phyloP scores from a whole-genome alignment of 2,113 vertebrate species.

The Electrona antarctica region DNA sequence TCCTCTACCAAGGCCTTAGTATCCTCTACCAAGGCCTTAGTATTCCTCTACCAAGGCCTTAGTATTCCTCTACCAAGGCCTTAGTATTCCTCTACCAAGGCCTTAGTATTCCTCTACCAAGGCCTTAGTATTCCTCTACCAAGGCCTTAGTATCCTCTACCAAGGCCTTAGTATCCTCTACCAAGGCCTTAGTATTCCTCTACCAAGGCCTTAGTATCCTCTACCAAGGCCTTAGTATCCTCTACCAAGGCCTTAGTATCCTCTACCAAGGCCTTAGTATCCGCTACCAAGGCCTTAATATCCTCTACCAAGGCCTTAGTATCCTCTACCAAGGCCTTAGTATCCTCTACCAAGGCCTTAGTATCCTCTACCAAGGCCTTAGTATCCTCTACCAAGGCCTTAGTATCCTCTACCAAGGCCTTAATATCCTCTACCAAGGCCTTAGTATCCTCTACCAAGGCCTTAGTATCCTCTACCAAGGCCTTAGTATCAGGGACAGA shows the following conservation, averaged over 20 bases:
- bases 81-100: neutral
- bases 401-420: too few species aligned
- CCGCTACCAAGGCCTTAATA: too few species aligned
- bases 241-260: neutral
- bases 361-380: neutral
- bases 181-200: too few species aligned
- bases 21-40: neutral
- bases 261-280: neutral
- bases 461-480: neutral
- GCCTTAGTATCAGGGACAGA: neutral
- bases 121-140: neutral
- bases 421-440: neutral
- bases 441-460: neutral
- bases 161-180: neutral
- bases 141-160: neutral
- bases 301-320: neutral
- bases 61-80: neutral
- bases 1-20: neutral
- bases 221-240: neutral
- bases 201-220: neutral
- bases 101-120: neutral
- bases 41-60: neutral
- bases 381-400: neutral
- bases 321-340: neutral
- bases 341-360: neutral